Base-by-base conservation (phyloP, 2,113 vertebrate species). In the Eublepharis macularius region DNA sequence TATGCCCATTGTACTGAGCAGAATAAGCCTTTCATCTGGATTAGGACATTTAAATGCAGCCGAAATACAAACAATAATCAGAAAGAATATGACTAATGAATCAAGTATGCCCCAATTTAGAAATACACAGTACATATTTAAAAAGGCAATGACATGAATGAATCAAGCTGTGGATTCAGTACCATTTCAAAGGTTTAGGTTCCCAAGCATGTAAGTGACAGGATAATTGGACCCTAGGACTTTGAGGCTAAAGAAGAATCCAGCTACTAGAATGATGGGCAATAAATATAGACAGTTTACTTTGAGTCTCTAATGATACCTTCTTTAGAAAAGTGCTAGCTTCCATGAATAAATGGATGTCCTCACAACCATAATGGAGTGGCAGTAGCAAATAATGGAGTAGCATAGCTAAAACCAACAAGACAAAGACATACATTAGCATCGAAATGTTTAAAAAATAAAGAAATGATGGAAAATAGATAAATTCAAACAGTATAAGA, bases 61-160 rank as follows among this genome's bases (percentile, higher is more conserved):
- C 51, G 81, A 83, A 83, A 87, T 41, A 73, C 76, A 87, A 83
- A 87, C 81, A 87, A 83, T 86, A 80, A 83, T 65, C 76, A 82
- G 86, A 78, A 86, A 47, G 68, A 72, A 74, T 82, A 66, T 68
- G 68, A 86, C 68, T 68, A 89, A 86, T 79, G 60, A 82, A 66
- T 73, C 80, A 78, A 73, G 69, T 82, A 24, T 82, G 74, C 79
- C 73, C 43, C 24, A 36, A 70, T 81, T 54, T 81, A 69, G 54
- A 74, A 80, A 70, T 69, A 60, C 66, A 78, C 7, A 76, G 2
- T 29, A 24, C 6, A 24, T 14, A 84, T 63, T 86, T 65, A 11
- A 2, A 82, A 69, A 36, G 88, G 45, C 73, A 81, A 43, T 68
- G 78, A 81, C 54, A 78, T 83, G 75, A 51, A 0, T 73, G 19